Conservation (phyloP, 2,113 vertebrate species). For the Varanus komodoensis region DNA sequence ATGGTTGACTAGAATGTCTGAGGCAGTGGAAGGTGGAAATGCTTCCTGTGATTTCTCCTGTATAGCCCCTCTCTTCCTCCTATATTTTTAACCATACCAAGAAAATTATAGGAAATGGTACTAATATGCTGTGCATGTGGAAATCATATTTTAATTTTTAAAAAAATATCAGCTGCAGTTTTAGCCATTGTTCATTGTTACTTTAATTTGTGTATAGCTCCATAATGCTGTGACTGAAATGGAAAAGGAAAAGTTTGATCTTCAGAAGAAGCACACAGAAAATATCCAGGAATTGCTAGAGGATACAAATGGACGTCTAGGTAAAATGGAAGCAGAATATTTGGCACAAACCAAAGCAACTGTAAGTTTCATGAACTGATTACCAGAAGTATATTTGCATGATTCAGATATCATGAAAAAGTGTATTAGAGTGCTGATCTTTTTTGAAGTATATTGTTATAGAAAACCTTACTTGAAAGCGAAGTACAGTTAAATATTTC, state of each 20-base stretch:
- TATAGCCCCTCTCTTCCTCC: background rate
- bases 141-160: background rate
- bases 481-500: background rate
- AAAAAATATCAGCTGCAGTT: accelerated
- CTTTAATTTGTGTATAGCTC: constrained; percentile 74
- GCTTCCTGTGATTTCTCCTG: background rate
- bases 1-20: background rate
- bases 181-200: background rate
- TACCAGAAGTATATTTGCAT: background rate
- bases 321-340: constrained; percentile 90
- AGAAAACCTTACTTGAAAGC: background rate
- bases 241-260: constrained; percentile 92
- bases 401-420: accelerated
- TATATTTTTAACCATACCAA: background rate
- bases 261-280: constrained; percentile 89
- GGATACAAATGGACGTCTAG: constrained; percentile 86
- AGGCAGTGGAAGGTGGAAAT: background rate
- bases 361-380: constrained; percentile 74
- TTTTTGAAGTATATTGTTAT: background rate
- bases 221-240: constrained; percentile 85
- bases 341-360: constrained; percentile 81
- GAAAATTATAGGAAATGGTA: background rate
- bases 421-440: background rate
- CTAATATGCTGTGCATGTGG: background rate
- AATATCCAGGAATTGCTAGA: constrained; percentile 91